Evolutionary conservation across 1,140 invertebrate genomes (phyloP), one percentile per base, ranked within the genome.

Genomic region (Temnothorax curvispinosus): DNA sequence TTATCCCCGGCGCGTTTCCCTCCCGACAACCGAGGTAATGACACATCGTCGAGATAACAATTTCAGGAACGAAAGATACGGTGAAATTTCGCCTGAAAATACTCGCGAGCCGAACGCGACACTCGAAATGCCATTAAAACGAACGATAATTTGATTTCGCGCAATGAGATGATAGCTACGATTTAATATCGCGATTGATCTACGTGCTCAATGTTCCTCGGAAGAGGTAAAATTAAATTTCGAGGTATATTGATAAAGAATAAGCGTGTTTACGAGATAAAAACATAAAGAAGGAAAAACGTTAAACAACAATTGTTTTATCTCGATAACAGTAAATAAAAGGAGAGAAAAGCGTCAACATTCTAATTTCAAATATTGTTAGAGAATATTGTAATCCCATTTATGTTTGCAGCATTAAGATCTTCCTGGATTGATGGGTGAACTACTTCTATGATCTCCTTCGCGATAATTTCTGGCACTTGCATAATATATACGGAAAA

Each of bases 1-100:
- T 89, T 93, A 91, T 81, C 27, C 27, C 87, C 82, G 21, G 3
- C 21, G 52, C 69, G 52, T 50, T 86, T 86, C 44, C 82, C 71
- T 72, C 62, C 18, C 76, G 58, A 50, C 58, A 38, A 5, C 27
- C 69, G 11, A 35, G 60, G 69, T 50, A 60, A 38, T 84, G 80
- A 84, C 80, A 60, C 80, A 84, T 62, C 80, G 67, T 18, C 38
- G 64, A 71, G 80, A 84, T 84, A 84, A 84, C 80, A 75, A 21
- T 50, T 69, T 60, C 54, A 50, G 80, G 44, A 47, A 58, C 18
- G 52, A 11, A 7, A 11, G 67, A 60, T 74, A 62, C 18, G 41
- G 41, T 41, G 2, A 54, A 60, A 60, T 74, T 74, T 74, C 21
- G 8, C 15, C 9, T 18, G 38, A 32, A 52, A 38, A 21, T 3